Evolutionary conservation across 2,113 vertebrate genomes (phyloP).

Genomic region (Etia nguti): DNA sequence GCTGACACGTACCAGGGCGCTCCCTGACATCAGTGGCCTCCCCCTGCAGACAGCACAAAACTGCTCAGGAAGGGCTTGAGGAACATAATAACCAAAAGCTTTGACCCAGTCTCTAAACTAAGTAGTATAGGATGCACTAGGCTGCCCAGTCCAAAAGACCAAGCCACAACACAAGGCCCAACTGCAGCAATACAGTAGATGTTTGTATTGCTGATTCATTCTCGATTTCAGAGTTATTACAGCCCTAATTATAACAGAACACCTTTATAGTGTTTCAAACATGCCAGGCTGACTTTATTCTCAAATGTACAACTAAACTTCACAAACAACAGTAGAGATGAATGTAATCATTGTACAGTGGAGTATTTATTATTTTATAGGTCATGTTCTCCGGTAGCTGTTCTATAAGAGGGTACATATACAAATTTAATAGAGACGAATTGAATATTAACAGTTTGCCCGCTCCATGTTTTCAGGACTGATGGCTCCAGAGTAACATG

Average conservation of each 20-base stretch:
- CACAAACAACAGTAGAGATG: neutral
- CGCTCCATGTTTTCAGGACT: conserved; percentile 59
- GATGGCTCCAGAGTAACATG: conserved; percentile 86
- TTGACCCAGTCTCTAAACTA: neutral
- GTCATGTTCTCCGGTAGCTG: neutral
- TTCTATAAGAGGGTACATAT: neutral
- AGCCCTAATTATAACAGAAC: neutral
- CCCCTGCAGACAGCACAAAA: neutral
- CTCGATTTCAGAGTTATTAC: neutral
- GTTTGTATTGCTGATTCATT: neutral
- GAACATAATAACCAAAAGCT: neutral
- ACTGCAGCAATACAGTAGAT: neutral
- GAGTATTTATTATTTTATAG: neutral
- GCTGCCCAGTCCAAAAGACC: neutral
- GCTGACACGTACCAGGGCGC: neutral
- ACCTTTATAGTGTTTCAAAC: neutral
- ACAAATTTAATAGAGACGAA: accelerated
- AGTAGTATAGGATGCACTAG: neutral
- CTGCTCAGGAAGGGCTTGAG: neutral
- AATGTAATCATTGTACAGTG: neutral
- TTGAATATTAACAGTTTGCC: neutral
- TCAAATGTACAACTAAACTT: neutral
- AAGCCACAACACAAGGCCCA: neutral
- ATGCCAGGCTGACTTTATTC: neutral
- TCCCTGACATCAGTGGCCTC: neutral